Base-by-base conservation (phyloP, 2,113 vertebrate species). In the Xenopus laevis region DNA sequence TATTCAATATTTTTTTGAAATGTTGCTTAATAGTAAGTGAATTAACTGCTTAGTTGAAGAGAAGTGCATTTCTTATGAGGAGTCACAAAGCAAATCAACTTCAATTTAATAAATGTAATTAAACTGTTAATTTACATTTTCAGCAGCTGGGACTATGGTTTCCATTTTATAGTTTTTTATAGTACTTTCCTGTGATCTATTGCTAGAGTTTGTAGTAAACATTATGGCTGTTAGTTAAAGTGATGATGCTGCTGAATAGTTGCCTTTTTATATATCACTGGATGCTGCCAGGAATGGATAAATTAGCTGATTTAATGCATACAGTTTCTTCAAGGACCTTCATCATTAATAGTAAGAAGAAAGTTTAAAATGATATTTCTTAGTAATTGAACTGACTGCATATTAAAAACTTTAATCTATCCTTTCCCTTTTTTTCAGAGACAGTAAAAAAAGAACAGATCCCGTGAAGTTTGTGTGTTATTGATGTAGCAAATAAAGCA, bases 401-500 rank as follows among this genome's bases (percentile, higher is more conserved):
- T 79, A 74, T 61, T 78, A 82, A 87, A 78, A 21, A 78, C 64
- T 63, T 74, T 82, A 77, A 83, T 79, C 83, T 85, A 72, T 81
- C 73, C 79, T 20, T 71, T 72, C 84, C 78, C 82, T 79, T 71
- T 55, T 15, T 71, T 62, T 68, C 15, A 53, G 62, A 85, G 78
- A 81, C 68, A 63, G 47, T 50, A 50, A 50, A 50, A 16, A 40
- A 81, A 78, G 75, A 74, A 84, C 86, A 84, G 71, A 9, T 0
- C 1, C 18, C 18, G 65, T 76, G 64, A 85, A 84, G 78, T 87
- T 85, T 82, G 79, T 72, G 33, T 80, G 71, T 70, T 79, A 68
- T 74, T 82, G 70, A 79, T 82, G 74, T 78, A 82, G 82, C 71
- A 83, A 84, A 83, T 81, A 83, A 82, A 45, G 30, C 78, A 82